Evolutionary conservation across 2,888 invertebrate genomes (phyloP).

Genomic region (Meiosimyza decipiens): DNA sequence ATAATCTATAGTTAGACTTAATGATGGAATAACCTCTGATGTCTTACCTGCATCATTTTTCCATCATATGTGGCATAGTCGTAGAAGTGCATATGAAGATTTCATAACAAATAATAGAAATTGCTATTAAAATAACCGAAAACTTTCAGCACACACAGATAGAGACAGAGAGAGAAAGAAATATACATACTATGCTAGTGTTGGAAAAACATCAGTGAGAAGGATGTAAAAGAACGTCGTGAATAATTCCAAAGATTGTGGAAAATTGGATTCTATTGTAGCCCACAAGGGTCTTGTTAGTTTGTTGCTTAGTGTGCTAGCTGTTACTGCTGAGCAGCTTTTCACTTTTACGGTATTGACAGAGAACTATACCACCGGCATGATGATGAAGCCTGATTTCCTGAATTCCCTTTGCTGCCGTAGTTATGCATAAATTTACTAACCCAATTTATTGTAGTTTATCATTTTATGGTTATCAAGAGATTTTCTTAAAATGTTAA

Average conservation of each 20-base stretch:
- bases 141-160: slow-evolving; percentile 6
- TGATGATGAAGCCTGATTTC: not conserved
- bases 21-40: too few species aligned
- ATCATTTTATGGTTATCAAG: slow-evolving; percentile 34
- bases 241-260: slow-evolving; percentile 1
- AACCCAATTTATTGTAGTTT: slow-evolving; percentile 31
- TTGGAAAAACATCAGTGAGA: not conserved
- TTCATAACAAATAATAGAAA: not conserved
- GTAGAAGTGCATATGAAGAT: not conserved
- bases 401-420: slow-evolving; percentile 11
- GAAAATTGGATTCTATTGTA: slow-evolving; percentile 48
- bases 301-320: slow-evolving; percentile 19
- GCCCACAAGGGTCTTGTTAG: slow-evolving; percentile 46
- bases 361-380: not conserved
- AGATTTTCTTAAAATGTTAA: slow-evolving; percentile 24
- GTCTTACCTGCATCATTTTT: too few species aligned
- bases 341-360: slow-evolving; percentile 7
- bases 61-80: too few species aligned
- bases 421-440: slow-evolving; percentile 27
- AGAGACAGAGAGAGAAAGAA: not conserved
- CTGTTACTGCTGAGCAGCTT: not conserved
- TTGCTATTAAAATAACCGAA: slow-evolving; percentile 28
- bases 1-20: too few species aligned
- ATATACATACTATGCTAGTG: not conserved
- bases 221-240: not conserved